Evolutionary conservation across 1,140 invertebrate genomes (phyloP), one percentile per base, ranked within the genome.

Genomic region (Drosophila sulfurigaster): DNA sequence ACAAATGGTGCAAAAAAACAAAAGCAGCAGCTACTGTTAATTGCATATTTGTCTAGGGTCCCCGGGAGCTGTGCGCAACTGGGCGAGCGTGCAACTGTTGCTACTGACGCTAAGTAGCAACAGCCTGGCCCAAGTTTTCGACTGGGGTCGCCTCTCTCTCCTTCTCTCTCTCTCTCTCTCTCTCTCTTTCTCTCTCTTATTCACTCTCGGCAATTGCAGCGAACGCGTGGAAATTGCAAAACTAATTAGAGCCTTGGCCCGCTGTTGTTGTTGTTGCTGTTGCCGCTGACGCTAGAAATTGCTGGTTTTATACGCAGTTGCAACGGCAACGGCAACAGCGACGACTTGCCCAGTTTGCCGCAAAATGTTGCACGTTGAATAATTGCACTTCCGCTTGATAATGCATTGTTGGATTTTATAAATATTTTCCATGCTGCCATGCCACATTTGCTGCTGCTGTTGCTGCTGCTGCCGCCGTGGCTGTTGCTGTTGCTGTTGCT

Each of bases 351-450:
- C 63, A 74, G 77, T 79, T 76, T 87, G 78, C 85, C 66, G 85
- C 85, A 89, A 85, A 89, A 89, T 90, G 78, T 89, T 85, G 85
- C 85, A 89, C 85, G 85, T 89, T 89, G 85, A 89, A 89, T 89
- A 89, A 89, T 89, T 89, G 85, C 85, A 89, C 85, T 89, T 89
- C 85, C 85, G 85, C 85, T 83, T 89, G 85, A 89, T 89, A 90
- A 89, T 89, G 81, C 81, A 89, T 89, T 89, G 85, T 89, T 89
- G 85, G 85, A 89, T 89, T 89, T 89, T 89, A 85, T 89, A 89
- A 89, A 89, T 89, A 89, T 89, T 89, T 89, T 82, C 75, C 81
- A 82, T 82, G 79, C 71, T 35, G 13, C 65, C 71, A 69, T 62
- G 71, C 69, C 51, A 57, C 52, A 64, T 63, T 71, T 30, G 45